Evolutionary conservation across 2,888 invertebrate species (phyloP).

Genomic region (Agonopterix alstromeriana): DNA sequence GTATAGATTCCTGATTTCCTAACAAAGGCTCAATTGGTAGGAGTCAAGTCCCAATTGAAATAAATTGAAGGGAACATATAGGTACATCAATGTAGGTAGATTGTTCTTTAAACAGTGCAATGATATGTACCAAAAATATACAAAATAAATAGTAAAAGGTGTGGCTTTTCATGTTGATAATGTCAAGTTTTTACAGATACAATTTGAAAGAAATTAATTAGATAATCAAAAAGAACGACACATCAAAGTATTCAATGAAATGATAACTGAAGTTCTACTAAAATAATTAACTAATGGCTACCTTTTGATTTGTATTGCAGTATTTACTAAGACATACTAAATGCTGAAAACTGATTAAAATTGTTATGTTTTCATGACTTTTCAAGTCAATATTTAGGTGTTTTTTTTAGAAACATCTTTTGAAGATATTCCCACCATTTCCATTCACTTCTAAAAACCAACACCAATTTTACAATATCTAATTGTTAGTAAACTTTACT

Average conservation of each 20-base stretch:
- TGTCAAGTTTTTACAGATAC: too few species aligned
- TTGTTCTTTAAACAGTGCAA: background rate
- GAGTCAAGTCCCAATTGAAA: slow-evolving; percentile 44
- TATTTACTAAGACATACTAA: background rate
- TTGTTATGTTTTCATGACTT: background rate
- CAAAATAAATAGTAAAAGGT: background rate
- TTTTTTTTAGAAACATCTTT: slow-evolving; percentile 6
- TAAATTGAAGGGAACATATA: slow-evolving; percentile 37
- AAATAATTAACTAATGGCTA: too few species aligned
- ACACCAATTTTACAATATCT: slow-evolving; percentile 5
- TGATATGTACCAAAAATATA: background rate
- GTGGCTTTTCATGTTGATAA: background rate
- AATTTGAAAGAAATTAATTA: too few species aligned
- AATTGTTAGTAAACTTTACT: background rate
- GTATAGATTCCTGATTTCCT: slow-evolving; percentile 28
- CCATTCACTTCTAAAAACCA: background rate
- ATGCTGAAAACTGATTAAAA: background rate
- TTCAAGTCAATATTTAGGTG: background rate
- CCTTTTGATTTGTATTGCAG: background rate
- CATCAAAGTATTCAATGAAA: too few species aligned
- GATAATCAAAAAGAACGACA: too few species aligned
- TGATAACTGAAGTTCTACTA: too few species aligned
- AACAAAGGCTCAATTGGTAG: slow-evolving; percentile 38
- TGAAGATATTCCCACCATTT: slow-evolving; percentile 5
- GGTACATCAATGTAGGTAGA: background rate